Evolutionary conservation across 2,113 vertebrate species (phyloP).

Genomic region (Hippocampus barbouri): DNA sequence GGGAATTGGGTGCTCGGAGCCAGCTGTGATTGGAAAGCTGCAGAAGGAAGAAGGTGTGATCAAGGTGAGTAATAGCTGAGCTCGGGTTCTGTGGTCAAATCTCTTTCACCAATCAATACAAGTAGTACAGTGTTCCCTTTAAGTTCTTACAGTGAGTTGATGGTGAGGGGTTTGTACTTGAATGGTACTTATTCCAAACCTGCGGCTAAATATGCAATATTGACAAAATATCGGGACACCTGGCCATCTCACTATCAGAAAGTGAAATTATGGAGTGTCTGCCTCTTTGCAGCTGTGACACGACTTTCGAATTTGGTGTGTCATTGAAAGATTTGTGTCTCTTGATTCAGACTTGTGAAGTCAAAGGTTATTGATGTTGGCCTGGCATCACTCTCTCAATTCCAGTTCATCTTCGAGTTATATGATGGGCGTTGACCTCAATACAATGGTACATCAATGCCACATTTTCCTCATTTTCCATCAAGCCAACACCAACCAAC

Average conservation of each 20-base stretch:
- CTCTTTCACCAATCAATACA: slow-evolving; percentile 55
- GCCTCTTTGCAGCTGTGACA: not conserved
- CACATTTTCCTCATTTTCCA: no score
- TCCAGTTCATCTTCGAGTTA: not conserved
- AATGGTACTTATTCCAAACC: slow-evolving; percentile 12
- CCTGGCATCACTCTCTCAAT: not conserved
- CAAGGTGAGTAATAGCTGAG: slow-evolving; percentile 55
- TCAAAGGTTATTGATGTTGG: not conserved
- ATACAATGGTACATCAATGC: no score
- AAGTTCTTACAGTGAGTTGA: slow-evolving; percentile 37
- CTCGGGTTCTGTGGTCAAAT: slow-evolving; percentile 51
- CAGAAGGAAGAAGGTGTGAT: slow-evolving; percentile 37
- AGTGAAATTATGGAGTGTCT: not conserved
- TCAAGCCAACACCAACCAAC: no score
- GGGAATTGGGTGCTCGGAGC: slow-evolving; percentile 30
- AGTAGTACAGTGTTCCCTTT: slow-evolving; percentile 17
- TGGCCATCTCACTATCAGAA: not conserved
- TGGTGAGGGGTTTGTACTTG: slow-evolving; percentile 22
- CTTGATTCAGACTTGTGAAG: not conserved
- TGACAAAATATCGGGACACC: not conserved
- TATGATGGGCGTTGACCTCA: not conserved
- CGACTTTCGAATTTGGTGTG: not conserved
- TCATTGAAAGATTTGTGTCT: not conserved
- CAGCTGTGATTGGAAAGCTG: slow-evolving; percentile 54
- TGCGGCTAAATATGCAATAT: not conserved